phyloP scores from a whole-genome alignment of 2,888 invertebrate genomes.

The Polymixis lichenea region DNA sequence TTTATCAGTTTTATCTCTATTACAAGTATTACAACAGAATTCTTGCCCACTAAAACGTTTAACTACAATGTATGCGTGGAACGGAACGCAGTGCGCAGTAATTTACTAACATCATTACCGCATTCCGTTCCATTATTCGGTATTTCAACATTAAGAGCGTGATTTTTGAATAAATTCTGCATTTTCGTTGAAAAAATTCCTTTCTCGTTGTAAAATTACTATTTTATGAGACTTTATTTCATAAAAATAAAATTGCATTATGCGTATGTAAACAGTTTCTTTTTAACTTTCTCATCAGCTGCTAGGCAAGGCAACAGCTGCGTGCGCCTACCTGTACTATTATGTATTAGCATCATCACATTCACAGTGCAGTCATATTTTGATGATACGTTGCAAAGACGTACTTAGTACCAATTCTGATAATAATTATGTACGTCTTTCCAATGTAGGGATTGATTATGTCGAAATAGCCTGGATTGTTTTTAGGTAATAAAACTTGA shows the following conservation, averaged over 20 bases:
- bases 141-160: conserved; percentile 51
- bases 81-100: conserved; percentile 55
- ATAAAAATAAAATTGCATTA: not conserved
- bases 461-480: not conserved
- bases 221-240: conserved; percentile 2
- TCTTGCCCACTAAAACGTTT: conserved; percentile 50
- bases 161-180: conserved; percentile 18
- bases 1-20: conserved; percentile 55
- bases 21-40: conserved; percentile 58
- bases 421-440: not conserved
- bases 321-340: conserved; percentile 14
- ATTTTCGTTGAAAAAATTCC: not conserved
- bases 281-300: conserved; percentile 8
- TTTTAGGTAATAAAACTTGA: not conserved
- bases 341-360: conserved; percentile 5
- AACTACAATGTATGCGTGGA: conserved; percentile 60
- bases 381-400: not conserved
- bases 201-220: not conserved
- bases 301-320: not conserved
- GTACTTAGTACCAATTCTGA: too few species aligned
- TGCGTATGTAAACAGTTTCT: not conserved
- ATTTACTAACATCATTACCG: conserved; percentile 65
- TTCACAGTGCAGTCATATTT: conserved; percentile 1
- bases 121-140: conserved; percentile 71
- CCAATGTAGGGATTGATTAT: not conserved